phyloP scores from a whole-genome alignment of 1,140 invertebrate genomes.

The Tetraneura akinire region DNA sequence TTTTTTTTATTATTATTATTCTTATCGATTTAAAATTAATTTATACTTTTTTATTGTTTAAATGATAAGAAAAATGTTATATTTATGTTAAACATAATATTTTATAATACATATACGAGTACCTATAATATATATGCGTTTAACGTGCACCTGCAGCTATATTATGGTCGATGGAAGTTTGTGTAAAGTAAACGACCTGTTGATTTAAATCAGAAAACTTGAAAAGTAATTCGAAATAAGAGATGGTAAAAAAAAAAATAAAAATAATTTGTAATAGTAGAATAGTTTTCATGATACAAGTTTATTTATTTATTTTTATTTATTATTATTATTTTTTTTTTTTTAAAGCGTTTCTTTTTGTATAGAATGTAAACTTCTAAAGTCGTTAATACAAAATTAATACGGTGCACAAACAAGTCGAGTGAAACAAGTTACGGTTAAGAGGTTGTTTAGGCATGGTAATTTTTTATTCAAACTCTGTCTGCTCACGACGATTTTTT shows the following conservation, averaged over 20 bases:
- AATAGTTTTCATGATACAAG: neutral
- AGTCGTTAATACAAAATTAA: conserved; percentile 9
- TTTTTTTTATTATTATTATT: too few species aligned
- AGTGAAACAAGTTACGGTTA: neutral
- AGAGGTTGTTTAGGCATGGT: neutral
- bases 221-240: neutral
- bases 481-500: neutral
- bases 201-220: conserved; percentile 7
- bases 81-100: too few species aligned
- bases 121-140: neutral
- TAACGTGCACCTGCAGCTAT: neutral
- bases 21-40: too few species aligned
- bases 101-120: too few species aligned
- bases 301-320: neutral
- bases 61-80: too few species aligned
- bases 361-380: neutral
- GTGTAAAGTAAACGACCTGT: neutral
- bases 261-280: neutral
- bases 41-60: too few species aligned
- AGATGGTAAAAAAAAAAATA: neutral
- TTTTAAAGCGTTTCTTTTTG: neutral
- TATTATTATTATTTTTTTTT: neutral
- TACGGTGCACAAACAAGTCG: neutral
- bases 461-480: conserved; percentile 6
- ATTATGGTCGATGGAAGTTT: too few species aligned